These are phyloP conservation scores for Microctonus aethiopoides DNA, from an alignment of 2,888 invertebrate species.

Conservation along the genomic window DNA sequence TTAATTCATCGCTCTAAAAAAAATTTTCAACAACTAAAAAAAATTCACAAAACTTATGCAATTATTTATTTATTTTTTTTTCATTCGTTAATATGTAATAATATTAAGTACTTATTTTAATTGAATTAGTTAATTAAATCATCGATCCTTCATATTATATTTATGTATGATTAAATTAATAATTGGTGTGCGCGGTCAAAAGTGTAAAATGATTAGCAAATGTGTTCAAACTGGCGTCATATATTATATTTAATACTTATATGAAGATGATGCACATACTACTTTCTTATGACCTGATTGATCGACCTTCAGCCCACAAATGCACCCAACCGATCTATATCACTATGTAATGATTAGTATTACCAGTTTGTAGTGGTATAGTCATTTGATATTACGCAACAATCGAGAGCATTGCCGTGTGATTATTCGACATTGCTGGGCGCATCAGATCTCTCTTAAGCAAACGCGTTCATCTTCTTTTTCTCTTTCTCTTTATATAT, in stretches of 20 bases:
- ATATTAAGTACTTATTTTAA: too few relatives aligned
- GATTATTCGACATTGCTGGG: constrained; percentile 27
- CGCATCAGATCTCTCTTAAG: neutral
- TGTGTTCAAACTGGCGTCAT: neutral
- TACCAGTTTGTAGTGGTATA: neutral
- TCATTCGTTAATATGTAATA: too few relatives aligned
- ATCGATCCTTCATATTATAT: neutral
- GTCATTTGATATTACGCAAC: constrained; percentile 23
- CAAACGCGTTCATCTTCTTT: constrained; percentile 3
- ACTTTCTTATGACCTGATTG: constrained; percentile 58
- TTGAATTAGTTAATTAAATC: too few relatives aligned
- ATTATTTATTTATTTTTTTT: too few relatives aligned
- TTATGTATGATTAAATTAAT: neutral
- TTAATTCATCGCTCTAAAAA: too few relatives aligned
- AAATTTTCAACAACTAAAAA: too few relatives aligned
- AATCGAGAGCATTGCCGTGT: constrained; percentile 9
- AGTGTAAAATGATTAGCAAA: neutral
- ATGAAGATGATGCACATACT: constrained; percentile 20
- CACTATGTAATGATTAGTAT: constrained; percentile 41
- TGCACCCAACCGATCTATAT: constrained; percentile 56
- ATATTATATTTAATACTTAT: constrained; percentile 1
- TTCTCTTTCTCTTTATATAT: constrained; percentile 9
- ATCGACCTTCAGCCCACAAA: constrained; percentile 52
- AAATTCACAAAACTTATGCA: too few relatives aligned
- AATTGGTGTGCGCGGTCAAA: neutral